These are phyloP conservation scores for Bungarus multicinctus DNA, from an alignment of 2,113 vertebrate genomes.

Conservation along the genomic window DNA sequence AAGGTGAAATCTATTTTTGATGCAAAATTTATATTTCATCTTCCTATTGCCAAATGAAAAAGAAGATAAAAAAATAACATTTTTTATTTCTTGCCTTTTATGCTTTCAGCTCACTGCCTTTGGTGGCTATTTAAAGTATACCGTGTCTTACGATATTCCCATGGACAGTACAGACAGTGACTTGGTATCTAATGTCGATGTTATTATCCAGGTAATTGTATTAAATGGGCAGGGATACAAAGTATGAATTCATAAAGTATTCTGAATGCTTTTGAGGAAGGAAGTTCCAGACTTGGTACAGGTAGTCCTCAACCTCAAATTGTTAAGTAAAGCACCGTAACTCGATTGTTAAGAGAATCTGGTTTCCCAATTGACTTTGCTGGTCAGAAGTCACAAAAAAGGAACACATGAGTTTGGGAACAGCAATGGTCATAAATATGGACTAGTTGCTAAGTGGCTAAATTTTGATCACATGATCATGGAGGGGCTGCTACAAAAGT, in stretches of 20 bases:
- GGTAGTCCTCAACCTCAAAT: too few relatives aligned
- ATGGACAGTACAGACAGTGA: constrained; percentile 70
- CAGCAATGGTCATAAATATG: too few relatives aligned
- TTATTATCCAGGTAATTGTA: constrained; percentile 78
- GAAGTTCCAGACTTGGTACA: not conserved
- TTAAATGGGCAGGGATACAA: not conserved
- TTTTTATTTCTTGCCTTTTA: constrained; percentile 9
- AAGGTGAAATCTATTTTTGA: not conserved
- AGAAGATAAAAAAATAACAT: not conserved
- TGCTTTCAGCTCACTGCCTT: constrained; percentile 76
- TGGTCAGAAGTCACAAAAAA: too few relatives aligned
- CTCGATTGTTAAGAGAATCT: too few relatives aligned
- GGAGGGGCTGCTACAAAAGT: too few relatives aligned
- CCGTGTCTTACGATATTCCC: constrained; percentile 75
- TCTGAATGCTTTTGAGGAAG: not conserved
- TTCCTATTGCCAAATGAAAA: accelerated
- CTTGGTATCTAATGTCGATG: constrained; percentile 69
- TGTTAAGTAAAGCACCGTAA: too few relatives aligned
- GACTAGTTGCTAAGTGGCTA: too few relatives aligned
- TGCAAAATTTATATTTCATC: not conserved
- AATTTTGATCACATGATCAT: too few relatives aligned
- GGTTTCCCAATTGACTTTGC: too few relatives aligned
- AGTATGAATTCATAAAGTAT: not conserved
- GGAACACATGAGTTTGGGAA: too few relatives aligned
- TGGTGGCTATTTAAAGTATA: constrained; percentile 79